These are phyloP conservation scores for Pachycephus smyrnensis DNA, from an alignment of 2,888 invertebrate genomes.

Conservation along the genomic window DNA sequence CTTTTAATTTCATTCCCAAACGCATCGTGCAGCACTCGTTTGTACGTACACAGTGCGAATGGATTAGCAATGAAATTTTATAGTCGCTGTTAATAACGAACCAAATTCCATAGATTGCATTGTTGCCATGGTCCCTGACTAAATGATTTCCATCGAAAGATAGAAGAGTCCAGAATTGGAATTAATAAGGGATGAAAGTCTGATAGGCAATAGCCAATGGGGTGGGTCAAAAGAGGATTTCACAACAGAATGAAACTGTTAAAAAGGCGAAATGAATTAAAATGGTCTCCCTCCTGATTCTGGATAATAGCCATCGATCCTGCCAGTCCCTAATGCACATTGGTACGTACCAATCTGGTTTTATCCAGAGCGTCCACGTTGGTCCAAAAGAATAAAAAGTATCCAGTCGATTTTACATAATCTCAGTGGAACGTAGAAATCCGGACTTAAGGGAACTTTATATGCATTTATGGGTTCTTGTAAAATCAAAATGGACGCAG, in stretches of 20 bases:
- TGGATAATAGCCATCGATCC: neutral
- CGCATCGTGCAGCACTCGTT: neutral
- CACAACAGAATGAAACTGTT: neutral
- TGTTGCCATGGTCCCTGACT: neutral
- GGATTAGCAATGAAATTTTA: neutral
- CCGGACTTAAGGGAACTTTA: neutral
- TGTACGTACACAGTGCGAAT: neutral
- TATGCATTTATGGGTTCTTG: neutral
- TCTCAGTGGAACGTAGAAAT: neutral
- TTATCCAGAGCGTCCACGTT: neutral
- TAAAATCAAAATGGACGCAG: neutral
- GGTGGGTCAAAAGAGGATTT: neutral
- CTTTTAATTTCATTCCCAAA: constrained; percentile 31
- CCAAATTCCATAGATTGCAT: no score
- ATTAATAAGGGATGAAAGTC: neutral
- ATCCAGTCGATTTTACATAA: neutral
- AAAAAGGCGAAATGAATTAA: neutral
- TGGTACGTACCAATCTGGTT: neutral
- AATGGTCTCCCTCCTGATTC: neutral
- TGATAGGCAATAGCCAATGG: neutral
- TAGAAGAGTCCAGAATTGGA: neutral
- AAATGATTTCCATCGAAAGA: neutral
- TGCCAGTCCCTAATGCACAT: neutral
- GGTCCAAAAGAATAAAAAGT: neutral
- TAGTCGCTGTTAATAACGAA: neutral